Percentiles rank a stretch among this genome's conserved stretches.
Conservation (phyloP, 2,888 invertebrate genomes). For the Sphecodes monilicornis region DNA sequence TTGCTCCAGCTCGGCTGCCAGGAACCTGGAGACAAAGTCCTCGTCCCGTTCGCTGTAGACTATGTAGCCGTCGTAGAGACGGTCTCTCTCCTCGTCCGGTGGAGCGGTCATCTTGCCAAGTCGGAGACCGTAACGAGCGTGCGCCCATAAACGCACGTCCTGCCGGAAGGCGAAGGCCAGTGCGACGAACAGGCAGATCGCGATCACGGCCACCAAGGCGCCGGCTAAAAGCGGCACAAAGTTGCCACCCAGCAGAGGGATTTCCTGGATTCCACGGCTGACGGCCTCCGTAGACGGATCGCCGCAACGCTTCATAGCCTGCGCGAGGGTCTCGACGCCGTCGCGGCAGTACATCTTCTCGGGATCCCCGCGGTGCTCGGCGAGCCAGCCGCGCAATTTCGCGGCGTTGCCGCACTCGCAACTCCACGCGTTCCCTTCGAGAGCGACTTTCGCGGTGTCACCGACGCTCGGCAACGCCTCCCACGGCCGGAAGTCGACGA, state of each 20-base stretch:
- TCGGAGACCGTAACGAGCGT: conserved; percentile 91
- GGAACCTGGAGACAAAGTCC: conserved; percentile 89
- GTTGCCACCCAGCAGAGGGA: conserved; percentile 89
- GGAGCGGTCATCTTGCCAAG: conserved; percentile 84
- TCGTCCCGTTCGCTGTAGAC: conserved; percentile 93
- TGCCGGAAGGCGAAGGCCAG: conserved; percentile 91
- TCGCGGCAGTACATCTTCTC: conserved; percentile 89
- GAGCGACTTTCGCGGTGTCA: conserved; percentile 88
- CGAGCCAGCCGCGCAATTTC: conserved; percentile 89
- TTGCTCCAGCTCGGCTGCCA: conserved; percentile 91
- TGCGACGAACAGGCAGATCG: conserved; percentile 89
- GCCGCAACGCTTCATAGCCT: conserved; percentile 87
- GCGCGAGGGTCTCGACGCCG: conserved; percentile 86
- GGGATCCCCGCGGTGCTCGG: conserved; percentile 88
- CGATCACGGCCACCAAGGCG: conserved; percentile 89
- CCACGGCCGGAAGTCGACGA: conserved; percentile 92
- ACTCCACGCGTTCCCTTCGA: conserved; percentile 93
- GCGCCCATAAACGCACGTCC: conserved; percentile 92
- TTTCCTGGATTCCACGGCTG: conserved; percentile 88
- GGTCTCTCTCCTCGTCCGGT: conserved; percentile 86
- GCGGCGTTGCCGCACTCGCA: conserved; percentile 91
- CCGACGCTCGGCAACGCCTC: conserved; percentile 86
- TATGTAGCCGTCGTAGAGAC: conserved; percentile 93
- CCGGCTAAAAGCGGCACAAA: conserved; percentile 91
- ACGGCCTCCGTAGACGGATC: conserved; percentile 89